Base-by-base conservation (phyloP, 2,113 vertebrate species). In the Alexandromys fortis region DNA sequence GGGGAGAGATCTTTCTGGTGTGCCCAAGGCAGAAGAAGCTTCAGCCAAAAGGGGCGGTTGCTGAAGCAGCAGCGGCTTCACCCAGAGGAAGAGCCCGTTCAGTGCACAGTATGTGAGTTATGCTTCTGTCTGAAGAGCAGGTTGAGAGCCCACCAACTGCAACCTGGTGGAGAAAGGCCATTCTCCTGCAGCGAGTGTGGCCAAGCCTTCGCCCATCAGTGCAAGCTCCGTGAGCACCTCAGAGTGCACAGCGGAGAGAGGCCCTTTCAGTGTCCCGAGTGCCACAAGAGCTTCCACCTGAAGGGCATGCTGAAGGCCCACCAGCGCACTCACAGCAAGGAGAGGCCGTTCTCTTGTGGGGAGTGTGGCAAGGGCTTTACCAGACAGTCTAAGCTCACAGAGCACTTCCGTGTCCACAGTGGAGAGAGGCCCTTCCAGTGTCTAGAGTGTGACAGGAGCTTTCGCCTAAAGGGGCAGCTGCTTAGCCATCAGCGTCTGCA, bases 281-380 rank as follows among this genome's bases (percentile, higher is more conserved):
- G 98, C 1, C 96, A 83, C 38, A 99, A 98, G 90, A 96, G 98
- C 35, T 99, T 99, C 97, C 98, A 98, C 24, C 98, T 98, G 78
- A 98, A 97, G 85, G 98, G 98, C 24, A 97, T 98, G 22, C 77
- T 99, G 94, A 92, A 96, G 89, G 98, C 98, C 68, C 98, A 98
- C 92, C 98, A 98, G 97, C 98, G 97, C 95, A 97, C 98, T 13
- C 99, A 98, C 82, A 98, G 98, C 0, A 49, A 96, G 1, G 98
- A 99, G 76, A 98, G 98, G 89, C 99, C 99, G 3, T 99, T 99
- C 81, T 88, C 97, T 8, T 99, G 99, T 30, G 96, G 98, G 0
- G 97, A 99, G 97, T 99, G 99, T 0, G 98, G 98, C 42, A 99
- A 99, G 97, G 98, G 98, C 93, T 99, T 99, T 91, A 98, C 98